Percentiles rank a stretch among this genome's conserved stretches.
Evolutionary conservation across 2,888 invertebrate species (phyloP).

Genomic region (Prenolepis imparis): DNA sequence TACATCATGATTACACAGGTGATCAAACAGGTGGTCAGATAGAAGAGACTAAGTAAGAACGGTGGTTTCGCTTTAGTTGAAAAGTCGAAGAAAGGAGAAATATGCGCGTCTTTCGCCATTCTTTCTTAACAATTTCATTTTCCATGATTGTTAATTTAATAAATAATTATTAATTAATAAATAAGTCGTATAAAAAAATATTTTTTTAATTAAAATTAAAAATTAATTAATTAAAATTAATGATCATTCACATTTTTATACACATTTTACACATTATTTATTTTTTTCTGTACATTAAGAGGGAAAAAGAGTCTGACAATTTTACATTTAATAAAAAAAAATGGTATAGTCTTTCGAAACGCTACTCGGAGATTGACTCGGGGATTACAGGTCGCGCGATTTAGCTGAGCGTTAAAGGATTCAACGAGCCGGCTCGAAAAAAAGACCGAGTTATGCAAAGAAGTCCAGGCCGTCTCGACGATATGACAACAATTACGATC

Average conservation of each 20-base stretch:
- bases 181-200: background rate
- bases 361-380: background rate
- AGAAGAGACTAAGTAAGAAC: background rate
- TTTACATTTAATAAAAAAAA: background rate
- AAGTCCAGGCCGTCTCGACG: background rate
- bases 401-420: background rate
- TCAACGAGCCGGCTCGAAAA: background rate
- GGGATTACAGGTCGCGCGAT: background rate
- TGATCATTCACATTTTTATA: background rate
- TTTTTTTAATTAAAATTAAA: too few species aligned
- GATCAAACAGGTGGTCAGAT: slow-evolving; percentile 19
- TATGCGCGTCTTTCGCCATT: background rate
- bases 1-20: background rate
- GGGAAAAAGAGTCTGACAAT: background rate
- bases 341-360: background rate
- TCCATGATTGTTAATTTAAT: background rate
- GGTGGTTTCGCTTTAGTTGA: background rate
- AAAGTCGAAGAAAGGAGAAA: background rate
- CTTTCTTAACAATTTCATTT: background rate
- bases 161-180: background rate
- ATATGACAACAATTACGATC: slow-evolving; percentile 5
- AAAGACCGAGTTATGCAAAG: background rate
- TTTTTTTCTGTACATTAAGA: background rate
- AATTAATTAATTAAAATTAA: background rate
- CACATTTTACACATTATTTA: background rate